Percentiles rank a stretch among this genome's conserved stretches.
Conservation (phyloP, 1,140 invertebrate genomes). For the Nylanderia fulva region DNA sequence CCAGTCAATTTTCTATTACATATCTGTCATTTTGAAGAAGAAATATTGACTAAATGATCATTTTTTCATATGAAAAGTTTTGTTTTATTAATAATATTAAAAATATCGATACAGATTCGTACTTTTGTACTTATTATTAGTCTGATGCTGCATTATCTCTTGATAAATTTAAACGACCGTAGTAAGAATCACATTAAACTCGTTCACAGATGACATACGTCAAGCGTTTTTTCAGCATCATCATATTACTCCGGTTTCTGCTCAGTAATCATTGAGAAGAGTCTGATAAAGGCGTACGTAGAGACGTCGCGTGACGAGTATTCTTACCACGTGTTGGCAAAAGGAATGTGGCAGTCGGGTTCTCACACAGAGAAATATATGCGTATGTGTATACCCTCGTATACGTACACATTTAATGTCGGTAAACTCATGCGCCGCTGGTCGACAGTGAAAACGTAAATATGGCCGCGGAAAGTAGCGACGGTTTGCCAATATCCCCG, state of each 20-base stretch:
- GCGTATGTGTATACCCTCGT: background rate
- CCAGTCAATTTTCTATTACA: background rate
- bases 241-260: background rate
- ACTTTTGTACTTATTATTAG: background rate
- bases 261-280: background rate
- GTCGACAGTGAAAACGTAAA: conserved; percentile 78
- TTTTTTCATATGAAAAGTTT: background rate
- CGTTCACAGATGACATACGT: background rate
- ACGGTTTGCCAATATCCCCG: conserved; percentile 86
- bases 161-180: background rate
- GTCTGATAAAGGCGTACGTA: background rate
- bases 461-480: conserved; percentile 86
- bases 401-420: background rate
- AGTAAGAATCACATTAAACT: background rate
- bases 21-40: background rate
- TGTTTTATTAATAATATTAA: background rate
- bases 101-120: background rate
- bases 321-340: conserved; percentile 50
- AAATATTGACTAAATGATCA: background rate
- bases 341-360: background rate
- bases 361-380: background rate
- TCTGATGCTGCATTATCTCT: background rate
- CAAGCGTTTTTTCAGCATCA: background rate
- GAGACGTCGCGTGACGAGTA: background rate
- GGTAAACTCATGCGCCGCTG: conserved; percentile 47